Percentiles rank a stretch among this genome's conserved stretches.
Evolutionary conservation across 2,888 invertebrate species (phyloP).

Genomic region (Drosophila mettleri): DNA sequence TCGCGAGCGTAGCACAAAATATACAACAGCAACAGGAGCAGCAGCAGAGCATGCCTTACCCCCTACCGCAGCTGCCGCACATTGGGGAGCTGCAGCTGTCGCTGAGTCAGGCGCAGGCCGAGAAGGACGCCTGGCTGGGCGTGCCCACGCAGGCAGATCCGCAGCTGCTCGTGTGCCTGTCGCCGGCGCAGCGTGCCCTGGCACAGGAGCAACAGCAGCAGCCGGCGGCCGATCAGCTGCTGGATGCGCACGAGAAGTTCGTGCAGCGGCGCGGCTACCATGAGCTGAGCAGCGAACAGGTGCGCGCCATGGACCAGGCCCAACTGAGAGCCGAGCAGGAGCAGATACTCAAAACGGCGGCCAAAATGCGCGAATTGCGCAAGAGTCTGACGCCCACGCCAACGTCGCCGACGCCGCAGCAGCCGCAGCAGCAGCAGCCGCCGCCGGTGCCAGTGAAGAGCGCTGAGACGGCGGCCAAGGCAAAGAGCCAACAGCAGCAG

Average conservation of each 20-base stretch:
- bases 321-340: constrained; percentile 72
- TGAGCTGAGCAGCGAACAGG: constrained; percentile 84
- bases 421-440: constrained; percentile 79
- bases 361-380: constrained; percentile 82
- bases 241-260: constrained; percentile 90
- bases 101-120: constrained; percentile 24
- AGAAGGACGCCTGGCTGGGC: constrained; percentile 86
- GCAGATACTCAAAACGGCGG: constrained; percentile 77
- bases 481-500: constrained; percentile 56
- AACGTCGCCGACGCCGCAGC: constrained; percentile 81
- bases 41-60: constrained; percentile 85
- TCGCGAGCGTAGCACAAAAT: constrained; percentile 88
- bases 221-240: constrained; percentile 86
- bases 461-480: constrained; percentile 79
- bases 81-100: constrained; percentile 85
- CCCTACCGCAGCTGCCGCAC: constrained; percentile 85
- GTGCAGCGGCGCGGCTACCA: constrained; percentile 88
- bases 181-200: constrained; percentile 89
- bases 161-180: constrained; percentile 88
- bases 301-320: constrained; percentile 75
- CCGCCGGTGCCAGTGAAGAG: constrained; percentile 82
- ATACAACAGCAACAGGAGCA: constrained; percentile 61
- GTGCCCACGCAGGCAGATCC: constrained; percentile 88
- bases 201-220: constrained; percentile 83
- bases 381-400: constrained; percentile 81